These are phyloP conservation scores for Myotis brandtii DNA, from an alignment of 2,113 vertebrate species.

Conservation along the genomic window DNA sequence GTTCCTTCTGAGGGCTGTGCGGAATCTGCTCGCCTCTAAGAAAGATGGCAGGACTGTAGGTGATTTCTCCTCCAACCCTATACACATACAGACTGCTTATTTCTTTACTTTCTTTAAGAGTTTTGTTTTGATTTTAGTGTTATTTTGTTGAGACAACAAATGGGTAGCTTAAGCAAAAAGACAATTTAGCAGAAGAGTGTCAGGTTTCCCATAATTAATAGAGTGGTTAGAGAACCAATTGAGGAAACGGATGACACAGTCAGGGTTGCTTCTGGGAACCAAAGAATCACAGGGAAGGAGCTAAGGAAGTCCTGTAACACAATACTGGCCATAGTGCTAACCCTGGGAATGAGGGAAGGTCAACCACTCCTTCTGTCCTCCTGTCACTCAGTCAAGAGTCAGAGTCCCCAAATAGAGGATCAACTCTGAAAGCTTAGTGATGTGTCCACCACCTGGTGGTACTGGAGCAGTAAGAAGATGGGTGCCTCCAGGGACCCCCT, in stretches of 20 bases:
- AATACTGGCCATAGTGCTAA: neutral
- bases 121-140: neutral
- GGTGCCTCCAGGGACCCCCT: neutral
- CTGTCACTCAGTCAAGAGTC: neutral
- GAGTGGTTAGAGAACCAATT: neutral
- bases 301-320: neutral
- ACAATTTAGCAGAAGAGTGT: neutral
- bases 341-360: neutral
- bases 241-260: neutral
- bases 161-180: neutral
- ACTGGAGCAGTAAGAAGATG: neutral
- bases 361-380: neutral
- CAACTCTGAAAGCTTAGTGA: neutral
- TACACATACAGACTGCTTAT: neutral
- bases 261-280: neutral
- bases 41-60: neutral
- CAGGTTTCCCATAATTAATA: neutral
- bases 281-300: neutral
- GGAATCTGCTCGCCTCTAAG: accelerated
- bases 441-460: accelerated
- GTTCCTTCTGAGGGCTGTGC: neutral
- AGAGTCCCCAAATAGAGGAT: neutral
- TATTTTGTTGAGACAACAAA: conserved; percentile 7
- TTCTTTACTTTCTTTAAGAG: neutral
- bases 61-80: neutral